Evolutionary conservation across 2,113 vertebrate species (phyloP).

Genomic region (Herpetotheres cachinnans): DNA sequence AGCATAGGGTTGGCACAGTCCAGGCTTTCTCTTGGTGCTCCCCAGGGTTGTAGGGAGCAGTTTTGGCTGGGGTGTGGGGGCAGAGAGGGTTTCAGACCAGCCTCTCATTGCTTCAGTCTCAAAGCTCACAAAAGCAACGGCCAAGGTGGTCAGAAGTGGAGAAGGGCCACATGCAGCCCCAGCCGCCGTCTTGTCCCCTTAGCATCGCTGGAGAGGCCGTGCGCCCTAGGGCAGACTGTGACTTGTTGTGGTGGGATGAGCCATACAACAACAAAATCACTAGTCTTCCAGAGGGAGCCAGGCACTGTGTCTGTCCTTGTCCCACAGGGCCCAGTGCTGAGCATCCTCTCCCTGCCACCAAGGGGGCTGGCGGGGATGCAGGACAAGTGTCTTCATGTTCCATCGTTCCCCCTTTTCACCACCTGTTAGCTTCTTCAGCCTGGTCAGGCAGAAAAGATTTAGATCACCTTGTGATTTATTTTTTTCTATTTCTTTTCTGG

Average conservation of each 20-base stretch:
- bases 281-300: constrained; percentile 81
- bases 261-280: constrained; percentile 87
- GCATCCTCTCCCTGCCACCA: rapidly evolving
- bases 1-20: neutral
- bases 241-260: constrained; percentile 79
- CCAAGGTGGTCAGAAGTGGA: constrained; percentile 49
- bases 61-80: rapidly evolving
- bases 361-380: neutral
- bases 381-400: neutral
- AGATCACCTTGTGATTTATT: neutral
- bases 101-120: constrained; percentile 43
- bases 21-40: neutral
- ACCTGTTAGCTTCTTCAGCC: neutral
- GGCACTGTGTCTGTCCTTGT: neutral
- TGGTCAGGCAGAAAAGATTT: neutral
- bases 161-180: neutral
- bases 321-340: rapidly evolving
- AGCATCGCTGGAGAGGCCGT: neutral
- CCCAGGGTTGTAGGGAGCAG: neutral
- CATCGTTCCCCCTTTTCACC: rapidly evolving
- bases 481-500: neutral
- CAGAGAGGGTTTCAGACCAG: constrained; percentile 12
- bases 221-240: constrained; percentile 81
- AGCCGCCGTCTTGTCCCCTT: neutral
- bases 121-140: constrained; percentile 51